These are phyloP conservation scores for Drosophila falleni DNA, from an alignment of 2,888 invertebrate genomes.

Conservation along the genomic window DNA sequence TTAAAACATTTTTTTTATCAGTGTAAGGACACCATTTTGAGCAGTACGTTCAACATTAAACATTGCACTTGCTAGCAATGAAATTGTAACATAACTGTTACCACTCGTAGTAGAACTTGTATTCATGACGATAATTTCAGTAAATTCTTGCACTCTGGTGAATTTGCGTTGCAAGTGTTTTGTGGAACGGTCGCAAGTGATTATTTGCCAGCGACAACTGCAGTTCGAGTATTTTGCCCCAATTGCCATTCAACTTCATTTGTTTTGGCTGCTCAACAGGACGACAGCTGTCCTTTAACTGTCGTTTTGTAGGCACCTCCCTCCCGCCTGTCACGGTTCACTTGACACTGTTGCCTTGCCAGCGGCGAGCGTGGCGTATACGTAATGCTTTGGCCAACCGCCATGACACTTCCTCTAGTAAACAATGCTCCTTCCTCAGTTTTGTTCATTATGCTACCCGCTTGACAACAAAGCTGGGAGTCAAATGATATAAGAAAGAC, in stretches of 20 bases:
- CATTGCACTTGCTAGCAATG: conserved; percentile 39
- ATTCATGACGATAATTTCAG: background rate
- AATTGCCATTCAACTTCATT: conserved; percentile 53
- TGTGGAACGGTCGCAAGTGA: conserved; percentile 11
- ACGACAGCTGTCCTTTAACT: conserved; percentile 37
- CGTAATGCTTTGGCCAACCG: conserved; percentile 56
- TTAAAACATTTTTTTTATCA: too few relatives aligned
- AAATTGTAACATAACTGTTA: conserved; percentile 31
- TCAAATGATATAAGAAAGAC: conserved; percentile 4
- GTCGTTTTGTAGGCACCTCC: conserved; percentile 10
- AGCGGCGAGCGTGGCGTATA: conserved; percentile 45
- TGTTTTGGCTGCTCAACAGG: conserved; percentile 41
- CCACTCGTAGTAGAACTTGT: background rate
- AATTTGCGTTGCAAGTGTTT: conserved; percentile 12
- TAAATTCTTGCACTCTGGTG: background rate
- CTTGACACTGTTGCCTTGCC: conserved; percentile 47
- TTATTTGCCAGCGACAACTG: conserved; percentile 28
- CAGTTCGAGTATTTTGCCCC: conserved; percentile 37
- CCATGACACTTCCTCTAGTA: conserved; percentile 29
- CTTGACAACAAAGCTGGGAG: conserved; percentile 22
- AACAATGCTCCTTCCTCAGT: conserved; percentile 23
- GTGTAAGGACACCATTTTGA: conserved; percentile 4
- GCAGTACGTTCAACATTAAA: conserved; percentile 33
- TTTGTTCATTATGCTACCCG: conserved; percentile 39
- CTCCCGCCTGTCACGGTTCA: conserved; percentile 35